phyloP scores from a whole-genome alignment of 2,113 vertebrate genomes.

The Pygoscelis antarcticus region DNA sequence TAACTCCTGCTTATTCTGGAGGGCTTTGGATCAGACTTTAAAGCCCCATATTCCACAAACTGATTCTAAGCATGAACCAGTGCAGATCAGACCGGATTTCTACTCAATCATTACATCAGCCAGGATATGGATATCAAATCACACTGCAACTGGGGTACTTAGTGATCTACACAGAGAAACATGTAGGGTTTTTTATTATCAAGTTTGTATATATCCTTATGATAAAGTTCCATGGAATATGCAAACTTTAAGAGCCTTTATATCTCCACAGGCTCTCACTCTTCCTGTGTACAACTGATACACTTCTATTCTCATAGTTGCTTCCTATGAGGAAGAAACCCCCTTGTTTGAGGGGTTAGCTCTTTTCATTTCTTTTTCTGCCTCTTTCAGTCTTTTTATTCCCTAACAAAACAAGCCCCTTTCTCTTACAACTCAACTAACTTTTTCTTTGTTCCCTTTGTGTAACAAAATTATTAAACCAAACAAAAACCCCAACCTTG shows the following conservation, averaged over 20 bases:
- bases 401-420: neutral
- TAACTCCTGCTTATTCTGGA: neutral
- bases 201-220: neutral
- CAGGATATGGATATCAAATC: neutral
- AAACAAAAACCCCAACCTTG: neutral
- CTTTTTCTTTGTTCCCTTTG: neutral
- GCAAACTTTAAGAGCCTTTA: neutral
- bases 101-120: neutral
- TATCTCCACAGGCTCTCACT: neutral
- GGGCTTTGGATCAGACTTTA: neutral
- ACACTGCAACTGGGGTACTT: neutral
- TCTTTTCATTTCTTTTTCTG: neutral
- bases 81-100: neutral
- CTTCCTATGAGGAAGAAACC: neutral
- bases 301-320: neutral
- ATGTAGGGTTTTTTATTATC: fast-evolving
- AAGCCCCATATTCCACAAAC: neutral
- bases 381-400: neutral
- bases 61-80: neutral
- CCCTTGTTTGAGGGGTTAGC: neutral
- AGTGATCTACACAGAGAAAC: neutral
- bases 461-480: neutral
- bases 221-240: neutral
- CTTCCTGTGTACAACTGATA: neutral
- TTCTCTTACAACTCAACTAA: neutral